phyloP scores from a whole-genome alignment of 2,888 invertebrate species.

The Xestobium rufovillosum region DNA sequence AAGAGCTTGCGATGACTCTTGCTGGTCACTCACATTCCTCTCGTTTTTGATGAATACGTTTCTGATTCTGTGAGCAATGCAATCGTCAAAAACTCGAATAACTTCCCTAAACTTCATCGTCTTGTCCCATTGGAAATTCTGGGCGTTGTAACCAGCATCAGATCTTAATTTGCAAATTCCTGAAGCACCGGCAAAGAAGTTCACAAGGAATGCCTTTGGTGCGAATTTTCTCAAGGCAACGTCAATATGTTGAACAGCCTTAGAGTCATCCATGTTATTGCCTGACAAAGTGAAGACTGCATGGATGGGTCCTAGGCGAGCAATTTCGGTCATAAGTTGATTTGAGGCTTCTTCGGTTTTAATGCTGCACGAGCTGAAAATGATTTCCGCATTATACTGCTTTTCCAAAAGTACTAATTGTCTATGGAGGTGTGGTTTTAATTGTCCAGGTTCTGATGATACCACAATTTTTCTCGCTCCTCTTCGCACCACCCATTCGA shows the following conservation, averaged over 20 bases:
- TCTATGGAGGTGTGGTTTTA: constrained; percentile 52
- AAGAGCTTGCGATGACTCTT: constrained; percentile 34
- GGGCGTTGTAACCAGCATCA: constrained; percentile 35
- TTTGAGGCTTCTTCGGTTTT: constrained; percentile 31
- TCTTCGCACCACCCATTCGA: constrained; percentile 77
- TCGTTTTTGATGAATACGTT: constrained; percentile 35
- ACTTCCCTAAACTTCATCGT: constrained; percentile 33
- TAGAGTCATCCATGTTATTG: constrained; percentile 31
- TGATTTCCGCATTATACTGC: constrained; percentile 35
- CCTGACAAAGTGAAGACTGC: constrained; percentile 35
- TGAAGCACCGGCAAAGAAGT: constrained; percentile 32
- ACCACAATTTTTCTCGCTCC: constrained; percentile 75
- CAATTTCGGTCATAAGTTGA: constrained; percentile 31
- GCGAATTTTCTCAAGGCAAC: constrained; percentile 34
- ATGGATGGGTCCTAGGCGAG: constrained; percentile 32
- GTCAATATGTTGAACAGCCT: constrained; percentile 36
- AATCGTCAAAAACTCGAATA: constrained; percentile 33
- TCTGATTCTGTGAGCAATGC: constrained; percentile 30
- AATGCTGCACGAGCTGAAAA: constrained; percentile 31
- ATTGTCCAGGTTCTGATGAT: constrained; percentile 71
- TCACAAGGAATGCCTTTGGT: constrained; percentile 37
- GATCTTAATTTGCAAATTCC: constrained; percentile 33
- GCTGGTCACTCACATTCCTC: constrained; percentile 29
- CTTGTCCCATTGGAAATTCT: constrained; percentile 35
- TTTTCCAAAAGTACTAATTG: constrained; percentile 33